Percentiles rank a stretch among this genome's conserved stretches.
Evolutionary conservation across 2,797 vertebrate genomes (phyloP).

Genomic region (Steatocranus sp.): DNA sequence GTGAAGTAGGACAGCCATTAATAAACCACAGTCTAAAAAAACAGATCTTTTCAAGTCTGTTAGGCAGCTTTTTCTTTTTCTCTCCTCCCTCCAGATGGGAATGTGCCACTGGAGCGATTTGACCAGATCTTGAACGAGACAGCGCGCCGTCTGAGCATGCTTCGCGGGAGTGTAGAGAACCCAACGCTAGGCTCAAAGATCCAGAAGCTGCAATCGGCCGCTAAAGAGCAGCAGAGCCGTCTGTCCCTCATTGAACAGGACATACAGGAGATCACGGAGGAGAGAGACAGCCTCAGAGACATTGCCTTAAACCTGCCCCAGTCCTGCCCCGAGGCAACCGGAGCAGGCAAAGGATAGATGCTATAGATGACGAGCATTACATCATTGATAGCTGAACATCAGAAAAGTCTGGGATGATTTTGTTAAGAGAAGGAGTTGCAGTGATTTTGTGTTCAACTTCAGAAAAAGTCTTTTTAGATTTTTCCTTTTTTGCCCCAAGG

Average conservation of each 20-base stretch:
- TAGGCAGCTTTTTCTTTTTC: neutral
- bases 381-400: slow-evolving; percentile 4
- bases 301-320: slow-evolving; percentile 82
- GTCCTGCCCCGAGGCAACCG: slow-evolving; percentile 72
- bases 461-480: slow-evolving; percentile 1
- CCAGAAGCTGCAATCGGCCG: slow-evolving; percentile 74
- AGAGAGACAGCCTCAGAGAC: slow-evolving; percentile 86
- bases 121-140: slow-evolving; percentile 75
- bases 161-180: slow-evolving; percentile 72
- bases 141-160: slow-evolving; percentile 66
- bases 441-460: slow-evolving; percentile 27
- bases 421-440: slow-evolving; percentile 1
- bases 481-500: slow-evolving; percentile 10
- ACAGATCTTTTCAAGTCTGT: neutral
- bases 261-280: slow-evolving; percentile 80
- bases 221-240: slow-evolving; percentile 72
- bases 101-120: slow-evolving; percentile 52
- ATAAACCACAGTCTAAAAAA: neutral
- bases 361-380: neutral
- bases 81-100: slow-evolving; percentile 55
- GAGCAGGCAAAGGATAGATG: slow-evolving; percentile 36
- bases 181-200: slow-evolving; percentile 77
- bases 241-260: slow-evolving; percentile 78
- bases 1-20: neutral
- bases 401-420: slow-evolving; percentile 5